phyloP scores from a whole-genome alignment of 2,113 vertebrate species.

The Brachyhypopomus gauderio region DNA sequence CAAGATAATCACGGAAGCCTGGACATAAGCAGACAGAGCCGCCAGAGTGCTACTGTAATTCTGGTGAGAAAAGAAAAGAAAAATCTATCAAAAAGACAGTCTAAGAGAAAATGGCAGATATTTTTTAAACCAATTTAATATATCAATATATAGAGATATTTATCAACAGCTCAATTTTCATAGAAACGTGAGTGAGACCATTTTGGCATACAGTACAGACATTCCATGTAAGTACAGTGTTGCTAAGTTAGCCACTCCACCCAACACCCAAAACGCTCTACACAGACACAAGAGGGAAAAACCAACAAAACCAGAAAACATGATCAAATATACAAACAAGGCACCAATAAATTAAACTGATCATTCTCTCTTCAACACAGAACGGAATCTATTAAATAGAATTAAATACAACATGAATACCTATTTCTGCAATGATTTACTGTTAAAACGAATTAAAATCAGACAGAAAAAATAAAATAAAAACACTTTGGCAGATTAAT shows the following conservation, averaged over 20 bases:
- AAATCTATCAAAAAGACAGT: constrained; percentile 22
- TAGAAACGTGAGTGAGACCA: constrained; percentile 83
- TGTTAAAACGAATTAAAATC: constrained; percentile 73
- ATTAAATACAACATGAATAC: constrained; percentile 73
- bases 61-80: not conserved
- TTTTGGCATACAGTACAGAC: constrained; percentile 83
- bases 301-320: constrained; percentile 68
- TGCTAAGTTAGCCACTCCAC: constrained; percentile 64
- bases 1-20: not conserved
- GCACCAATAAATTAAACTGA: constrained; percentile 83
- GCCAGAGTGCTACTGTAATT: not conserved
- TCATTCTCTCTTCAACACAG: constrained; percentile 61
- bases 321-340: constrained; percentile 77
- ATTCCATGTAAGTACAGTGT: constrained; percentile 78
- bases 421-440: constrained; percentile 64
- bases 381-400: constrained; percentile 70
- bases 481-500: constrained; percentile 84
- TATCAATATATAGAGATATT: constrained; percentile 86
- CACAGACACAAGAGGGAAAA: constrained; percentile 62
- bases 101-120: constrained; percentile 61
- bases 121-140: constrained; percentile 82
- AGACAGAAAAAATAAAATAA: constrained; percentile 60
- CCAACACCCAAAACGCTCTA: constrained; percentile 21
- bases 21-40: no score
- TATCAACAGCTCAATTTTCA: constrained; percentile 82